phyloP scores from a whole-genome alignment of 2,797 vertebrate genomes.

The Garrulus glandarius region DNA sequence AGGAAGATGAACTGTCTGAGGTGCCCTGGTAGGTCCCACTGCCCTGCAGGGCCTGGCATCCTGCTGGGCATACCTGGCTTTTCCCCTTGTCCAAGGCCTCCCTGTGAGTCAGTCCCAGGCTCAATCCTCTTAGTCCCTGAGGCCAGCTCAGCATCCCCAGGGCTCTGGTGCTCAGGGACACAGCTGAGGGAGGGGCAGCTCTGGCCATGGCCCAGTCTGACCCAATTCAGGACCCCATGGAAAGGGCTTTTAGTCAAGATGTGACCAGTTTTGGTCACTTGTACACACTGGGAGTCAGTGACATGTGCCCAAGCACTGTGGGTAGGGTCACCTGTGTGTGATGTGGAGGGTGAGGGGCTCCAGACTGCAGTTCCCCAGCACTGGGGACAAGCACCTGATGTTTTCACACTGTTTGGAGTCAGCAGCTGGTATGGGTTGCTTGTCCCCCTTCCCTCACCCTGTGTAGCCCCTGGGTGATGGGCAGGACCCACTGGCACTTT shows the following conservation, averaged over 20 bases:
- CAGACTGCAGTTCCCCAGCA: accelerated
- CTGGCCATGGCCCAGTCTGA: background rate
- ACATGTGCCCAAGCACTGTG: accelerated
- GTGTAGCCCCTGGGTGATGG: accelerated
- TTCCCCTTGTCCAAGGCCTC: background rate
- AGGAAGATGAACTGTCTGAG: background rate
- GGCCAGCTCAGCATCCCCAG: accelerated
- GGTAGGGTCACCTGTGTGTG: too few species aligned
- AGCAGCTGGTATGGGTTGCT: accelerated
- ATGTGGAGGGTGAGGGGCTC: background rate
- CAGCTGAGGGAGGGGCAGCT: background rate
- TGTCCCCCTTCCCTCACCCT: background rate
- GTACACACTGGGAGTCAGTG: background rate
- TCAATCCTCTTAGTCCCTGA: conserved; percentile 43
- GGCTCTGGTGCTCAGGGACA: background rate
- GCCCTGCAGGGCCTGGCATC: accelerated
- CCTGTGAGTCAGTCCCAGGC: background rate
- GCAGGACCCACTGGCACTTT: background rate
- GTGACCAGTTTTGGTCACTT: background rate
- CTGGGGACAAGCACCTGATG: background rate
- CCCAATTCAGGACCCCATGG: background rate
- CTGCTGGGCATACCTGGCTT: background rate
- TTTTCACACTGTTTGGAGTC: background rate
- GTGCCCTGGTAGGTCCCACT: background rate
- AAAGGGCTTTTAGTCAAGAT: background rate